Evolutionary conservation across 2,888 invertebrate genomes (phyloP).

Genomic region (Amphipoea lucens): DNA sequence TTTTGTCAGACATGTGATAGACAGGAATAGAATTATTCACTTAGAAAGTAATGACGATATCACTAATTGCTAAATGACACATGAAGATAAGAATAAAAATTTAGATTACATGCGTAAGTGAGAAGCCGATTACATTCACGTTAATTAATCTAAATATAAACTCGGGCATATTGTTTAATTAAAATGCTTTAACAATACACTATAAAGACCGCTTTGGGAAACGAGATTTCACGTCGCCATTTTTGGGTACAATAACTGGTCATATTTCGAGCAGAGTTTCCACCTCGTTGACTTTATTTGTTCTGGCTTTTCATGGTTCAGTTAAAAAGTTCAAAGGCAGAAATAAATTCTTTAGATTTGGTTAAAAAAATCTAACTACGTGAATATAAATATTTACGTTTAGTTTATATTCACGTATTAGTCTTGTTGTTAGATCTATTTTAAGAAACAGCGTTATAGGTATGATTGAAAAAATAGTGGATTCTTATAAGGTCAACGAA

Average conservation of each 20-base stretch:
- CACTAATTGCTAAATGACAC: conserved; percentile 22
- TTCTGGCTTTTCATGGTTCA: conserved; percentile 49
- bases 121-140: conserved; percentile 16
- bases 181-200: conserved; percentile 45
- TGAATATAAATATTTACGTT: not conserved
- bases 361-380: not conserved
- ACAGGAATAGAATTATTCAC: conserved; percentile 5
- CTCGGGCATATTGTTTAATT: conserved; percentile 40
- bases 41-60: conserved; percentile 4
- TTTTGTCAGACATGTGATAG: not conserved
- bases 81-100: conserved; percentile 4
- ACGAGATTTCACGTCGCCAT: conserved; percentile 79
- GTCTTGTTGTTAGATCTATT: not conserved
- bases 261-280: conserved; percentile 62
- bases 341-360: conserved; percentile 19
- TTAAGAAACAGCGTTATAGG: conserved; percentile 5
- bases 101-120: conserved; percentile 10
- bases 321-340: conserved; percentile 52
- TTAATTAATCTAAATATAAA: conserved; percentile 14
- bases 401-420: not conserved
- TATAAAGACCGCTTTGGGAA: conserved; percentile 74
- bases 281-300: conserved; percentile 69
- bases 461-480: not conserved
- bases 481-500: conserved; percentile 9
- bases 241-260: conserved; percentile 71